Base-by-base conservation (phyloP, 2,797 vertebrate species). In the Ambastaia sidthimunki region DNA sequence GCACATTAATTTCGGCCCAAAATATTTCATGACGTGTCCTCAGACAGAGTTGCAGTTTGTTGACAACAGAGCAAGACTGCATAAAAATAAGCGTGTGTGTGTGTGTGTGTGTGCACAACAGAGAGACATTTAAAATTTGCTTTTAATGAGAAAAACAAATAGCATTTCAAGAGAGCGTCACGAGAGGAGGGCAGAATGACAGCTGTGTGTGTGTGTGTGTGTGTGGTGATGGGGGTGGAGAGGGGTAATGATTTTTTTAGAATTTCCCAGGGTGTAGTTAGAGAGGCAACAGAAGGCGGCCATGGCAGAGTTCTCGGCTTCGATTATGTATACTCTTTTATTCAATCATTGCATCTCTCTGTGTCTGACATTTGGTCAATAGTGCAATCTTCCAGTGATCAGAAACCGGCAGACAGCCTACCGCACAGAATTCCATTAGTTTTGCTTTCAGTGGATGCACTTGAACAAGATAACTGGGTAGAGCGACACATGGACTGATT, bases 281-380 rank as follows among this genome's bases (percentile, higher is more conserved):
- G 91, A 89, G 91, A 92, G 90, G 86, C 73, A 85, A 90, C 90
- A 85, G 88, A 89, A 88, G 88, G 88, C 69, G 85, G 90, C 86
- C 80, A 81, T 91, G 93, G 93, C 93, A 92, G 93, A 94, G 93
- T 94, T 92, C 93, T 95, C 92, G 81, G 88, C 90, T 94, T 93
- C 1, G 84, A 95, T 96, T 96, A 95, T 93, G 93, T 95, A 94
- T 92, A 94, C 95, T 87, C 91, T 94, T 96, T 96, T 95, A 95
- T 96, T 96, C 94, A 96, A 95, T 96, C 95, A 95, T 91, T 84
- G 92, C 89, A 91, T 94, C 70, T 87, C 91, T 93, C 91, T 66
- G 68, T 89, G 87, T 86, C 93, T 97, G 96, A 96, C 95, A 93
- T 91, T 95, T 96, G 96, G 94, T 97, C 96, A 97, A 97, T 97